Conservation (phyloP, 2,113 vertebrate genomes). For the Cebidichthys violaceus region DNA sequence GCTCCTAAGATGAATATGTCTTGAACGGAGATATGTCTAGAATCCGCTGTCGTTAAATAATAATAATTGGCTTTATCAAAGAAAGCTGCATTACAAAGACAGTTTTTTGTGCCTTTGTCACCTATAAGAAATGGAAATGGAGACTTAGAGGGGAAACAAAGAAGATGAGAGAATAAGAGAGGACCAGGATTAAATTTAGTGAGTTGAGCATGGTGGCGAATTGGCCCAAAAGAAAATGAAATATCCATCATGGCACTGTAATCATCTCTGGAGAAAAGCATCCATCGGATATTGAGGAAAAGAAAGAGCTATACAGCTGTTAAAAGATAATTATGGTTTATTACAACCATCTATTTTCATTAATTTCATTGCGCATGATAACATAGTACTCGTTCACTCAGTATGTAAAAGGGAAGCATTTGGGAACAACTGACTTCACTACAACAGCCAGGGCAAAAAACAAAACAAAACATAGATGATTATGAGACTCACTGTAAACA, state of each 20-base stretch:
- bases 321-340: conserved; percentile 16
- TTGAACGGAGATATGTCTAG: conserved; percentile 51
- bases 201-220: conserved; percentile 17
- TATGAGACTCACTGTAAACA: not conserved
- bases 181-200: conserved; percentile 29
- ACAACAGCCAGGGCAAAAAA: not conserved
- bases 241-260: conserved; percentile 1
- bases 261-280: conserved; percentile 6
- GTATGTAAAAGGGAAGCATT: not conserved
- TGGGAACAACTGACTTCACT: not conserved
- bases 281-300: not conserved
- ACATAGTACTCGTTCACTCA: not conserved
- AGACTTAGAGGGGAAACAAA: conserved; percentile 28
- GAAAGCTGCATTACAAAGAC: conserved; percentile 7
- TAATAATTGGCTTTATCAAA: conserved; percentile 52
- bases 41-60: conserved; percentile 51
- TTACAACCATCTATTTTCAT: not conserved
- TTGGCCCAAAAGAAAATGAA: not conserved
- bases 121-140: conserved; percentile 12
- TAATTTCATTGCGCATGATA: not conserved
- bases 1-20: conserved; percentile 49
- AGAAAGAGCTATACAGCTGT: not conserved
- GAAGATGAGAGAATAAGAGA: conserved; percentile 26
- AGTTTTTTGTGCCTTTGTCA: conserved; percentile 40
- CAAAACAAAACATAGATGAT: not conserved